These are phyloP conservation scores for Pseudomyrmex sp. DNA, from an alignment of 1,140 invertebrate genomes.

Conservation along the genomic window DNA sequence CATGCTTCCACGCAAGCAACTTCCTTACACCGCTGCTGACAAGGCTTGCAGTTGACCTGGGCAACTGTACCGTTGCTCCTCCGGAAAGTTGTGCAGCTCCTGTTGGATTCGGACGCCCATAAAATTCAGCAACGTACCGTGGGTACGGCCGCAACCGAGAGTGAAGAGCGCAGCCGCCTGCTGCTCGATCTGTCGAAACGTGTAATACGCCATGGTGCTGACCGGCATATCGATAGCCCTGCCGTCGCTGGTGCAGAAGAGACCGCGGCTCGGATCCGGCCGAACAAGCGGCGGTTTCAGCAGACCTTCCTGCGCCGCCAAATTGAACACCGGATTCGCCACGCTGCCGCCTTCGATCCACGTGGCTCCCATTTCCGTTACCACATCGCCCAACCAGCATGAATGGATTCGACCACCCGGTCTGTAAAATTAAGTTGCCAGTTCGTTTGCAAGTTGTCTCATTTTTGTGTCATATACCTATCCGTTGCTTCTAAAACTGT, in stretches of 20 bases:
- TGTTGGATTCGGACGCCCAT: constrained; percentile 88
- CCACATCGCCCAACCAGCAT: constrained; percentile 89
- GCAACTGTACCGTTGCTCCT: constrained; percentile 86
- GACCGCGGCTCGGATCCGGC: constrained; percentile 84
- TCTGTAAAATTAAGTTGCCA: constrained; percentile 75
- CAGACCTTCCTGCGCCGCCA: constrained; percentile 88
- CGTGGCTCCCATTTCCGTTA: constrained; percentile 90
- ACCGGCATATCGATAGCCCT: constrained; percentile 87
- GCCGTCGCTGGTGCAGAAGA: constrained; percentile 89
- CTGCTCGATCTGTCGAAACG: constrained; percentile 88
- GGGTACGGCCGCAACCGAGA: constrained; percentile 86
- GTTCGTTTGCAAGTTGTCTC: neutral
- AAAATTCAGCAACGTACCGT: constrained; percentile 88
- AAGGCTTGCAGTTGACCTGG: constrained; percentile 62
- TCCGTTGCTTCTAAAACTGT: constrained; percentile 91
- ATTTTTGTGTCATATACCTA: constrained; percentile 83
- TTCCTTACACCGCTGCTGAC: constrained; percentile 56
- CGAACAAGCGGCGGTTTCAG: constrained; percentile 85
- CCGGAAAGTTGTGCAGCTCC: constrained; percentile 88
- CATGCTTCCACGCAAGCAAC: neutral
- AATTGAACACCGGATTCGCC: constrained; percentile 88
- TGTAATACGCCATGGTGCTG: constrained; percentile 87
- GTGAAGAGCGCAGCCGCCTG: constrained; percentile 87
- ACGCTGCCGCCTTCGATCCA: constrained; percentile 88
- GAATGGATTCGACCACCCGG: constrained; percentile 91